phyloP scores from a whole-genome alignment of 1,140 invertebrate species.

The Paraescarpia echinospica region DNA sequence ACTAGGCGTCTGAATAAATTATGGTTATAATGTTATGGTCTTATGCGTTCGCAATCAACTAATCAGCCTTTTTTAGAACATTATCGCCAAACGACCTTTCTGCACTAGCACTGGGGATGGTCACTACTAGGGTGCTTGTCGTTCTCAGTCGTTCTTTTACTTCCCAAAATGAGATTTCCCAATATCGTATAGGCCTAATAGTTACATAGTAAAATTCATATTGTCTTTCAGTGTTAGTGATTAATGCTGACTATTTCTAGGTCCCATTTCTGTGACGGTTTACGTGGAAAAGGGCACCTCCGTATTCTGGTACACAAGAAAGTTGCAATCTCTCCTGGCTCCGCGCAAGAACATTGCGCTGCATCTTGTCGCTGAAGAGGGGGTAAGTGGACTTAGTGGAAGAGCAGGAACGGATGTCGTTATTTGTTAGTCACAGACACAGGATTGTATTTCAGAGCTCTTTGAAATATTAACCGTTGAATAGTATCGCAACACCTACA shows the following conservation, averaged over 20 bases:
- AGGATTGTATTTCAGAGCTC: not conserved
- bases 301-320: not conserved
- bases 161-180: too few relatives aligned
- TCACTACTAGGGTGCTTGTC: too few relatives aligned
- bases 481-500: not conserved
- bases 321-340: conserved; percentile 55
- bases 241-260: conserved; percentile 41
- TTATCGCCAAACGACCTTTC: too few relatives aligned
- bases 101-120: too few relatives aligned
- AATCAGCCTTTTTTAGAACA: too few relatives aligned
- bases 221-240: not conserved
- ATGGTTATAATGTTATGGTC: too few relatives aligned
- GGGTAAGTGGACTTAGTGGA: conserved; percentile 59
- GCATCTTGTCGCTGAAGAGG: conserved; percentile 85
- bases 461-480: not conserved
- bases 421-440: not conserved
- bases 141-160: too few relatives aligned
- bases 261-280: conserved; percentile 79
- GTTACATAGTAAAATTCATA: too few relatives aligned
- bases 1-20: too few relatives aligned
- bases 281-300: conserved; percentile 58
- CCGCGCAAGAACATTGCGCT: conserved; percentile 81
- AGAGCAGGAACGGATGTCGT: not conserved
- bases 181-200: too few relatives aligned
- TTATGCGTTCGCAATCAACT: too few relatives aligned